Evolutionary conservation across 2,797 vertebrate species (phyloP), one percentile per base, ranked within the genome.

Genomic region (Champsocephalus gunnari): DNA sequence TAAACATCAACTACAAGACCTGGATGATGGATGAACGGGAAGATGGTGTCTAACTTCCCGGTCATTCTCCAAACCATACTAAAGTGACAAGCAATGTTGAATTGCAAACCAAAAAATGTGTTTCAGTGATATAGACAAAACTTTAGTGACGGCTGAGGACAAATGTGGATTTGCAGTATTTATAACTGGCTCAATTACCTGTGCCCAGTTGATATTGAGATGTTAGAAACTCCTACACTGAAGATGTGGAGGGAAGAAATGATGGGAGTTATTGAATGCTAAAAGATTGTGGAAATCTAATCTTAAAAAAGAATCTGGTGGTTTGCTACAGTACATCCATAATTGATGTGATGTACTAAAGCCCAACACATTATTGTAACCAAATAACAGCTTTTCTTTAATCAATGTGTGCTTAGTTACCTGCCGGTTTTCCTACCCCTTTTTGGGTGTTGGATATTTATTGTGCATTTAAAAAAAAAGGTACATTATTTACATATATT

Each of bases 21-120:
- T 17, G 32, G 74, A 75, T 48, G 62, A 88, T 47, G 64, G 74
- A 80, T 63, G 64, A 11, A 45, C 64, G 53, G 65, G 61, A 73
- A 80, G 17, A 71, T 48, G 10, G 7, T 9, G 41, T 32, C 48
- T n/a, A 16, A 79, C 47, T 66, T 78, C n/a, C 14, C 41, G 54
- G 66, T 60, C 12, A 17, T 59, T 66, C 45, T 72, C 14, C 21
- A 38, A 21, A 9, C 63, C 21, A 58, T n/a, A 71, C 45, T n/a
- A 43, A 61, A 71, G 8, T 24, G 12, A 72, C 51, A 34, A 49
- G 7, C 5, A 10, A 11, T 58, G 58, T 19, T 12, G 4, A 12
- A n/a, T 21, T 17, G 13, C 19, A 32, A 65, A 41, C n/a, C 63
- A 24, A 49, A 61, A 47, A 4, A 2, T 49, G 17, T 21, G 12